These are phyloP conservation scores for Argyrosomus regius DNA, from an alignment of 2,797 vertebrate genomes.

Conservation along the genomic window DNA sequence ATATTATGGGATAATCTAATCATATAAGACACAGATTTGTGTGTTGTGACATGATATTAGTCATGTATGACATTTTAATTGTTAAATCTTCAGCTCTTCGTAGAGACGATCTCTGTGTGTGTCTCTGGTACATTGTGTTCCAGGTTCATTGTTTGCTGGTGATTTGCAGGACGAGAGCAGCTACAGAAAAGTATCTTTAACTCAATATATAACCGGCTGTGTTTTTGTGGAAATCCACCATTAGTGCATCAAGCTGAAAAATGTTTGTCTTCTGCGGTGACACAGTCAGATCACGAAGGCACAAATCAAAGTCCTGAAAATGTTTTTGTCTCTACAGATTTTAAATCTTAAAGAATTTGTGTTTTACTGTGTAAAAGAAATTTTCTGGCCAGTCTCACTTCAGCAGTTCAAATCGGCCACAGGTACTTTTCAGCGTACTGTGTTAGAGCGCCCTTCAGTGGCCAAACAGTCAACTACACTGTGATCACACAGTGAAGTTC, in stretches of 20 bases:
- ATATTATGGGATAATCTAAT: not conserved
- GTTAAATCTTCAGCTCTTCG: not conserved
- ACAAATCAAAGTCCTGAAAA: not conserved
- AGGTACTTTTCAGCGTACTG: not conserved
- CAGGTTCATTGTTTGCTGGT: not conserved
- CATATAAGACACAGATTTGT: not conserved
- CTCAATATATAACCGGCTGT: not conserved
- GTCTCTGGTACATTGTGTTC: slow-evolving; percentile 14
- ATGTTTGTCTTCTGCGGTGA: not conserved
- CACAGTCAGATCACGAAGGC: not conserved
- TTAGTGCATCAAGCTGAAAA: not conserved
- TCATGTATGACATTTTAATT: not conserved
- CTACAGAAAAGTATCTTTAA: not conserved
- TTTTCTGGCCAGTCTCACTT: not conserved
- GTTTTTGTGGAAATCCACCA: not conserved
- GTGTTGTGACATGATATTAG: not conserved
- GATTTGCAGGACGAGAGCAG: not conserved
- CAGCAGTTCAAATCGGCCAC: not conserved
- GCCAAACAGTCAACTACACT: slow-evolving; percentile 42
- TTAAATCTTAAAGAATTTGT: no score
- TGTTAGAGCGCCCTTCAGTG: slow-evolving; percentile 64
- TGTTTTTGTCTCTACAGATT: not conserved
- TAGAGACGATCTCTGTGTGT: not conserved
- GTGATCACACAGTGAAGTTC: not conserved
- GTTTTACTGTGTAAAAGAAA: slow-evolving; percentile 9